phyloP scores from a whole-genome alignment of 92 coral and sea anemone genomes.

The Palythoa heliodiscus region DNA sequence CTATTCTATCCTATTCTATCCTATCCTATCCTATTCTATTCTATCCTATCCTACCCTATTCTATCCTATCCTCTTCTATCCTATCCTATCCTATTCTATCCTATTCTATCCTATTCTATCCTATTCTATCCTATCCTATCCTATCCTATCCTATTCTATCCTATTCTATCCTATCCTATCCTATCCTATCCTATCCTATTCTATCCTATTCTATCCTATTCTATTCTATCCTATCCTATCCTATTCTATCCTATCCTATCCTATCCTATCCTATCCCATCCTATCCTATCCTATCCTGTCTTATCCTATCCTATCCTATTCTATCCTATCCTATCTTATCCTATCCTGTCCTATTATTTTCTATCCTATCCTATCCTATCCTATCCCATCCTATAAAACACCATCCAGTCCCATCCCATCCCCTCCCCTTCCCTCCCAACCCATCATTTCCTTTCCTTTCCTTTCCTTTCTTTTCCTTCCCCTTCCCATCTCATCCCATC shows the following conservation, averaged over 20 bases:
- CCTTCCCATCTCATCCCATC: not conserved
- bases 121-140: too few relatives aligned
- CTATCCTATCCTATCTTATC: slow-evolving; percentile 9
- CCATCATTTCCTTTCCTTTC: not conserved
- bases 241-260: slow-evolving; percentile 10
- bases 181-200: too few relatives aligned
- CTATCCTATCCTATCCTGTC: slow-evolving; percentile 6
- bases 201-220: not conserved
- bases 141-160: too few relatives aligned
- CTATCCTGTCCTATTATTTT: not conserved
- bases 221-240: slow-evolving; percentile 33
- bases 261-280: slow-evolving; percentile 29
- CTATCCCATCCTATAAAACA: not conserved
- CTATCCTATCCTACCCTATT: too few relatives aligned
- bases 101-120: too few relatives aligned
- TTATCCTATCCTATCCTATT: slow-evolving; percentile 9
- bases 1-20: too few relatives aligned
- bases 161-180: too few relatives aligned
- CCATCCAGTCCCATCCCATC: not conserved
- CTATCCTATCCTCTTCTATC: too few relatives aligned
- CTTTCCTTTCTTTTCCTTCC: not conserved
- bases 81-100: not conserved
- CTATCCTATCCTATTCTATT: too few relatives aligned
- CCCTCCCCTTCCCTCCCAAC: too few relatives aligned
- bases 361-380: not conserved